phyloP scores from a whole-genome alignment of 1,140 invertebrate species.

The Drosophila simulans region DNA sequence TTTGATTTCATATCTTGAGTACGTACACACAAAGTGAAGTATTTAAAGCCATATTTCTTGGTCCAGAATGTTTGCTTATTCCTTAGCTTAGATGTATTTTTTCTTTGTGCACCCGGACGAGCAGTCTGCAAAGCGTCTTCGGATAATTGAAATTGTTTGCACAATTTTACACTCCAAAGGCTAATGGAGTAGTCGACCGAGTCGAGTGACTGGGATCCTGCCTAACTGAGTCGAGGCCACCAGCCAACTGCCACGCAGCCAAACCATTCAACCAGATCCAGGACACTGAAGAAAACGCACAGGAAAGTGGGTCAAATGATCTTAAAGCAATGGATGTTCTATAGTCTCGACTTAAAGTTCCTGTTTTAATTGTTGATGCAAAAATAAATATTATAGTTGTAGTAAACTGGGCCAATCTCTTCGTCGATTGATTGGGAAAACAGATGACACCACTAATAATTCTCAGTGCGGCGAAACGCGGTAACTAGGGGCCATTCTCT shows the following conservation, averaged over 20 bases:
- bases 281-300: conserved; percentile 3
- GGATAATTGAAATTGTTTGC: conserved; percentile 83
- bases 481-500: conserved; percentile 51
- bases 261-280: conserved; percentile 36
- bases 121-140: conserved; percentile 73
- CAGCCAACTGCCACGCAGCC: conserved; percentile 42
- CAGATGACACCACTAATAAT: not conserved
- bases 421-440: too few species aligned
- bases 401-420: too few species aligned
- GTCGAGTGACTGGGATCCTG: conserved; percentile 59
- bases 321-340: not conserved
- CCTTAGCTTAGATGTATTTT: not conserved
- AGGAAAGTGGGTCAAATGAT: not conserved
- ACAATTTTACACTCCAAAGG: conserved; percentile 83
- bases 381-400: too few species aligned
- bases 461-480: conserved; percentile 21
- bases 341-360: not conserved
- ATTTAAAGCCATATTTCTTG: not conserved
- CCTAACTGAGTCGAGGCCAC: conserved; percentile 60
- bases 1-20: too few species aligned
- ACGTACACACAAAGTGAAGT: not conserved
- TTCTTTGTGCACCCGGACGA: conserved; percentile 33
- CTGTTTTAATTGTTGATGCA: too few species aligned
- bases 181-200: conserved; percentile 82
- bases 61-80: not conserved